Base-by-base conservation (phyloP, 92 coral and sea anemone genomes). In the Phenganax marumi region DNA sequence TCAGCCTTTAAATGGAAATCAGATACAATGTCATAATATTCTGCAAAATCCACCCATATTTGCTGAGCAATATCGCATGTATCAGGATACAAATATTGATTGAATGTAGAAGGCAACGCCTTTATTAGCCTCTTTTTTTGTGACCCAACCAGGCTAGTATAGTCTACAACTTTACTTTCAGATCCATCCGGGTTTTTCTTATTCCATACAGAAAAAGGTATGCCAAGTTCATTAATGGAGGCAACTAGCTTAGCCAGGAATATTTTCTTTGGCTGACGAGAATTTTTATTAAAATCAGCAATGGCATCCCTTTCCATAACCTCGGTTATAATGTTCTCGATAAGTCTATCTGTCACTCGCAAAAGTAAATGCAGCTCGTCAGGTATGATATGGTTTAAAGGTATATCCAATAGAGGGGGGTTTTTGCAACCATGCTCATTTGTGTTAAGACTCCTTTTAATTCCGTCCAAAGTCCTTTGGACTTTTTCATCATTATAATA, bases 101-200 rank as follows among this genome's bases (percentile, higher is more conserved):
- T 47, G 39, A 68, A 43, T 1, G 43, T 70, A 52, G 76, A 70
- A 43, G 55, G 76, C 9, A 70, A 52, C 43, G 25, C 43, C 52
- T 5, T 70, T 21, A 70, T 9, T 43, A 70, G 53, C 52, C 10
- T 7, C 43, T 88, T 88, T 61, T 84, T 90, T 18, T 88, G 84
- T 25, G 93, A 61, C 24, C 89, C 87, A 21, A 90, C 82, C 25
- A 85, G 77, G 80, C 90, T 90, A 57, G 90, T 90, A 55, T 69
- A 81, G 14, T 90, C 93, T 78, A 82, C 76, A 55, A 85, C 49
- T 52, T 88, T 78, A 62, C 89, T 79, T 52, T 52, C 51, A 33
- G 76, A 70, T 5, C 76, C 76, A 70, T 70, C 76, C 43, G 76
- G 8, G 43, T 70, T 70, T 19, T 70, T 70, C 11, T 19, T 70